Base-by-base conservation (phyloP, 2,888 invertebrate genomes). In the Chrysolina americana region DNA sequence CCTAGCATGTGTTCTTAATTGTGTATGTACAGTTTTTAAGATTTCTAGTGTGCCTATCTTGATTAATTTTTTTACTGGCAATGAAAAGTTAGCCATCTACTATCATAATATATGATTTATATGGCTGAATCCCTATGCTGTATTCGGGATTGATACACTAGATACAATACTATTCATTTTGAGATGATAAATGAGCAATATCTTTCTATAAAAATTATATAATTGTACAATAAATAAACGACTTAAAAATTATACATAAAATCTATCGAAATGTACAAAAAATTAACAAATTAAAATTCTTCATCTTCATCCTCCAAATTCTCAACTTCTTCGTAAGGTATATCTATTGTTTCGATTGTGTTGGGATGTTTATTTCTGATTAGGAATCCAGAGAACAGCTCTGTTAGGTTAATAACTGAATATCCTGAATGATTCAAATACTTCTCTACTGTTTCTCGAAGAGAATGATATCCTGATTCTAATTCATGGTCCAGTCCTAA, bases 381-480 rank as follows among this genome's bases (percentile, higher is more conserved):
- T 5, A 53, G 17, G 19, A 68, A 56, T 17, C 68, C 68, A 19
- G 68, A 68, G 83, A 92, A 92, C 62, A 92, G 81, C 78, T 90
- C 89, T 0, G 89, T 89, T 41, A 95, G 86, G 84, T 92, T 91
- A 56, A 95, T 92, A 56, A 92, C 89, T 2, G 93, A 92, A 85
- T 93, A 95, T 0, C 91, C 92, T 8, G 94, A 94, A 81, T 91
- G 91, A 36, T 91, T 90, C 77, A 95, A 87, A 82, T 91, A 90
- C 78, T 92, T 92, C 81, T 94, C 93, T 2, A 93, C 91, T 50
- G 91, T 90, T 83, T 94, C 93, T 80, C 91, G 92, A 13, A 95
- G 87, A 10, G 89, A 87, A 81, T 91, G 90, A 81, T 93, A 94
- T 17, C 92, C 92, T 41, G 89, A 83, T 71, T 90, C 87, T 1